Evolutionary conservation across 1,140 invertebrate genomes (phyloP), one percentile per base, ranked within the genome.

Genomic region (Aphaenogaster floridana): DNA sequence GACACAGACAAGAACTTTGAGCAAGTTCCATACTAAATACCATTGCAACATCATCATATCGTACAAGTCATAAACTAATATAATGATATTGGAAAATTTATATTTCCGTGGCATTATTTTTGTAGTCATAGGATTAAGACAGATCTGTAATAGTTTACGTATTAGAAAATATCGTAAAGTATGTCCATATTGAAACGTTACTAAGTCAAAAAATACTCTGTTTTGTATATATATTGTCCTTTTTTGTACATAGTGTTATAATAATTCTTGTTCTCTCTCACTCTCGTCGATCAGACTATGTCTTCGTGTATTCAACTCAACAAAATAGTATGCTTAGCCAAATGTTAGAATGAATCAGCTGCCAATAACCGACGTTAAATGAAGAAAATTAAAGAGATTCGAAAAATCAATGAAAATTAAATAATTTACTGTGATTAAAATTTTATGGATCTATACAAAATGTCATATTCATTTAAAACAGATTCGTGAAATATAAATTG

Each of bases 1-100:
- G 39, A 59, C 59, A 42, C 21, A 69, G 63, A 66, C 39, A 64
- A 42, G 92, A 93, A 52, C 86, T 93, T 45, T 94, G 74, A 90
- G 15, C 28, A 15, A 63, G 80, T 77, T 63, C 36, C 15, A 64
- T 57, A 17, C 11, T 28, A 57, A 71, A 45, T 50, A 36, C 2
- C 11, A 69, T 13, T 64, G 39, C 63, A 52, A 52, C 21, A 63
- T 77, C 15, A 11, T 87, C 15, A 48, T 66, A 68, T 85, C 68
- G n/a, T 74, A 39, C 8, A 48, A 83, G 80, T 42, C 80, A 48
- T 61, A 50, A 76, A 64, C 7, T 81, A 57, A 83, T 68, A n/a
- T 66, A 48, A 28, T 7, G 42, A 61, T 76, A 50, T 50, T 8
- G n/a, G 50, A 11, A 74, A 76, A 76, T 84, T 76, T 76, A 74